A percentile compares a stretch with the other conserved stretches of the same genome.
Evolutionary conservation across 2,888 invertebrate genomes (phyloP).

Genomic region (Acanthoscelides obtectus): DNA sequence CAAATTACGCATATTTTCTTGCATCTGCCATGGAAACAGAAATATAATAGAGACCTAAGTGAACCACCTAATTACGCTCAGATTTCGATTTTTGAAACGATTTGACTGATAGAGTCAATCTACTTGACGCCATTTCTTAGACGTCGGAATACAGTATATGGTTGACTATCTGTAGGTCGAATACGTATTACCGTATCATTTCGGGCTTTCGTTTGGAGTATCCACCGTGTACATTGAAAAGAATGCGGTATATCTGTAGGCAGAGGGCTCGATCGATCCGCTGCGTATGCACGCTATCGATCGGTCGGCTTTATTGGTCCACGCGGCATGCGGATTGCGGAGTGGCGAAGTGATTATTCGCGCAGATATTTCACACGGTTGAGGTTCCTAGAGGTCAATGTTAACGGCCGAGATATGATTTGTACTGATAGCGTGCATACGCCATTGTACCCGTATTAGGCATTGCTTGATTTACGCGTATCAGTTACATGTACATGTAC

Average conservation of each 20-base stretch:
- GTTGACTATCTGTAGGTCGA: no score
- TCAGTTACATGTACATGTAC: neutral
- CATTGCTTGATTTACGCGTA: neutral
- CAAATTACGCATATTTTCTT: no score
- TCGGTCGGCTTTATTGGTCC: neutral
- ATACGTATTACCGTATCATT: no score
- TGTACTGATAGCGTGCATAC: neutral
- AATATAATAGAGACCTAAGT: no score
- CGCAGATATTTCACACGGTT: neutral
- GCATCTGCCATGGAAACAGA: no score
- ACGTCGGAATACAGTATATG: no score
- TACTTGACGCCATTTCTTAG: no score
- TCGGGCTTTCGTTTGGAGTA: no score
- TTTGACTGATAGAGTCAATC: no score
- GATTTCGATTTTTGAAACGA: no score
- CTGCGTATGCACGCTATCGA: neutral
- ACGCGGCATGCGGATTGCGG: no score
- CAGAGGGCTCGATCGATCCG: neutral
- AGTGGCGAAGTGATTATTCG: neutral
- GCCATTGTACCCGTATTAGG: neutral
- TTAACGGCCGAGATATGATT: neutral
- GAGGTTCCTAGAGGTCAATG: neutral
- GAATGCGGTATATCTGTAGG: neutral
- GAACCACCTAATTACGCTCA: no score
- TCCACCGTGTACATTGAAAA: neutral